Conservation (phyloP, 2,797 vertebrate genomes). For the Knipowitschia caucasica region DNA sequence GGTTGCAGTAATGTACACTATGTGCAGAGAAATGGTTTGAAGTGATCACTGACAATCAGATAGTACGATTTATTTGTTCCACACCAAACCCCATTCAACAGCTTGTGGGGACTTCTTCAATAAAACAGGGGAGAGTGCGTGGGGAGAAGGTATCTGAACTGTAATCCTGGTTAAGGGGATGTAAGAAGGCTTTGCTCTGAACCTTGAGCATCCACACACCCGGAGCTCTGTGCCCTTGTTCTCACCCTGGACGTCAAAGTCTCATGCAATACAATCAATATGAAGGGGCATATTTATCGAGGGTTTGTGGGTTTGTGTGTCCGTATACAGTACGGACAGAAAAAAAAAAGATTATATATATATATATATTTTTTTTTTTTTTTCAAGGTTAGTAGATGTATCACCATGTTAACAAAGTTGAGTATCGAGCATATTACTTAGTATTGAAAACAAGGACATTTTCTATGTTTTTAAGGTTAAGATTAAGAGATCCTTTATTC, state of each 20-base stretch:
- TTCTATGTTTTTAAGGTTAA: too few species aligned
- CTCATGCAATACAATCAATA: constrained; percentile 15
- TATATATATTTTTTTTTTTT: too few species aligned
- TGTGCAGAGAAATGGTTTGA: background rate
- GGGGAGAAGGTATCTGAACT: constrained; percentile 31
- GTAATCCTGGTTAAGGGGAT: constrained; percentile 74
- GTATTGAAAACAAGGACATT: too few species aligned
- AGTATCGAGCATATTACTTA: too few species aligned
- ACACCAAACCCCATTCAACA: constrained; percentile 40
- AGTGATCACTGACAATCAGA: background rate
- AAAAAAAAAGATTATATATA: too few species aligned
- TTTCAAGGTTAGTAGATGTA: too few species aligned
- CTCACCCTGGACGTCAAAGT: constrained; percentile 43
- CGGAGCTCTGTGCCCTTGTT: constrained; percentile 47
- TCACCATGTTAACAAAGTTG: too few species aligned
- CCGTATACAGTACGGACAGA: too few species aligned
- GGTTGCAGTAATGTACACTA: too few species aligned
- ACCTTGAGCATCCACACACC: constrained; percentile 44
- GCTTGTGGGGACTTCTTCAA: constrained; percentile 20
- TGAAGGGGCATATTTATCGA: too few species aligned
- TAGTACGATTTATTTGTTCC: background rate
- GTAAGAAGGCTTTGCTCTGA: constrained; percentile 63
- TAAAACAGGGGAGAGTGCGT: constrained; percentile 50
- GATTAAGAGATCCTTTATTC: too few species aligned
- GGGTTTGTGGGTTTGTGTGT: too few species aligned